Evolutionary conservation across 92 coral and sea anemone species (phyloP).

Genomic region (Pocillopora meandrina): DNA sequence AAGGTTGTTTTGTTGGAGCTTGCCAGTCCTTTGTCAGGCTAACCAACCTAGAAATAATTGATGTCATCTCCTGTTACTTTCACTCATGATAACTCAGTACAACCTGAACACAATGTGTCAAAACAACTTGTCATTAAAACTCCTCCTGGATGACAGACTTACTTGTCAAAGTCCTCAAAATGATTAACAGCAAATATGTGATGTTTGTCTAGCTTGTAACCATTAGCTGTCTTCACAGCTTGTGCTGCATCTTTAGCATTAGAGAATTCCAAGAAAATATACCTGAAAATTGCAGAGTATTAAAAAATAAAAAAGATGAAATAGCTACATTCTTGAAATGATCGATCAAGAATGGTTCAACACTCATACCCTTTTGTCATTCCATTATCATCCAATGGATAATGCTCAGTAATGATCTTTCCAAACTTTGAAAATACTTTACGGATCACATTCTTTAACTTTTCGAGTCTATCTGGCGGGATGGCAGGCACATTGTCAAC

Average conservation of each 20-base stretch:
- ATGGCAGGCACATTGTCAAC: constrained; percentile 94
- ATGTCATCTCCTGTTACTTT: not conserved
- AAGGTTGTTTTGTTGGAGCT: constrained; percentile 80
- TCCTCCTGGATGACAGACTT: constrained; percentile 17
- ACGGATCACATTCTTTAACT: constrained; percentile 92
- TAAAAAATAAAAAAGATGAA: not conserved
- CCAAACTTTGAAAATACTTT: constrained; percentile 98
- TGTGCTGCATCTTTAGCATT: constrained; percentile 86
- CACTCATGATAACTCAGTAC: not conserved
- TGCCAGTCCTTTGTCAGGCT: constrained; percentile 84
- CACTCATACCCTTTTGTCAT: constrained; percentile 86
- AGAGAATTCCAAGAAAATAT: constrained; percentile 93
- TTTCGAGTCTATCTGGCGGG: constrained; percentile 89
- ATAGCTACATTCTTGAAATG: not conserved
- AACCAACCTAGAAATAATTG: constrained; percentile 54
- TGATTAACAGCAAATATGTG: constrained; percentile 97
- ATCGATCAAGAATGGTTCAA: too few species aligned
- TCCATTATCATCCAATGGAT: constrained; percentile 84
- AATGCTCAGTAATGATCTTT: constrained; percentile 82
- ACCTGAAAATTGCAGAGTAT: constrained; percentile 54
- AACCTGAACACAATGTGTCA: too few species aligned
- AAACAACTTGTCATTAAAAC: too few species aligned
- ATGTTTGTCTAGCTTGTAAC: constrained; percentile 96
- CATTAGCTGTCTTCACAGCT: constrained; percentile 98
- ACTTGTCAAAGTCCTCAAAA: constrained; percentile 94